These are phyloP conservation scores for Trimorus sp. DNA, from an alignment of 2,888 invertebrate genomes.

Conservation along the genomic window DNA sequence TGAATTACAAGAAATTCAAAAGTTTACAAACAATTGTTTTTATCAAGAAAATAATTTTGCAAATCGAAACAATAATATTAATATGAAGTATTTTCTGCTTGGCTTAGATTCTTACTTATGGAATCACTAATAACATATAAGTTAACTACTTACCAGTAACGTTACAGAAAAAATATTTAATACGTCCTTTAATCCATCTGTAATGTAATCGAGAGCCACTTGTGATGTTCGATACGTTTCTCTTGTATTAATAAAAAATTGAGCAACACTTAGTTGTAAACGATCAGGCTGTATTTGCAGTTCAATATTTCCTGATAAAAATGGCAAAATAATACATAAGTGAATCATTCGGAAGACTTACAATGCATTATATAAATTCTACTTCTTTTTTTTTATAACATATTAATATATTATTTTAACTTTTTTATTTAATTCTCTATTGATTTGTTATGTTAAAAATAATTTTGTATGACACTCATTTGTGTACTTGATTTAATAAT, in stretches of 20 bases:
- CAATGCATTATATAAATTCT: no score
- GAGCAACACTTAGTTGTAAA: conserved; percentile 16
- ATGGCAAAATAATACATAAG: not conserved
- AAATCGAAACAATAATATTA: no score
- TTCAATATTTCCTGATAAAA: not conserved
- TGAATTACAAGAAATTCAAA: no score
- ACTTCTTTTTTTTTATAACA: not conserved
- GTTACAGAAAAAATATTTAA: conserved; percentile 18
- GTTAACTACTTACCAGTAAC: conserved; percentile 9
- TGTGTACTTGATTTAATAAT: conserved; percentile 4
- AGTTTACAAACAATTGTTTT: no score
- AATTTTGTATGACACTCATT: no score
- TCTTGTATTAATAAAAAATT: conserved; percentile 17
- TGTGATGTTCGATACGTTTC: conserved; percentile 33
- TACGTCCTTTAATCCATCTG: conserved; percentile 26
- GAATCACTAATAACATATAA: not conserved
- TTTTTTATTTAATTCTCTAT: not conserved
- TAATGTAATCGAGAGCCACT: conserved; percentile 18
- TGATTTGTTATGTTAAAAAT: not conserved
- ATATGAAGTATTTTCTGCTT: no score
- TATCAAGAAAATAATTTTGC: no score
- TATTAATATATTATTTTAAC: not conserved
- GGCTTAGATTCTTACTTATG: no score
- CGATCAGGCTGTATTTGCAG: not conserved
- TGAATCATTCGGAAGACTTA: no score